Evolutionary conservation across 1,140 invertebrate species (phyloP), one percentile per base, ranked within the genome.

Genomic region (Marisa cornuarietis): DNA sequence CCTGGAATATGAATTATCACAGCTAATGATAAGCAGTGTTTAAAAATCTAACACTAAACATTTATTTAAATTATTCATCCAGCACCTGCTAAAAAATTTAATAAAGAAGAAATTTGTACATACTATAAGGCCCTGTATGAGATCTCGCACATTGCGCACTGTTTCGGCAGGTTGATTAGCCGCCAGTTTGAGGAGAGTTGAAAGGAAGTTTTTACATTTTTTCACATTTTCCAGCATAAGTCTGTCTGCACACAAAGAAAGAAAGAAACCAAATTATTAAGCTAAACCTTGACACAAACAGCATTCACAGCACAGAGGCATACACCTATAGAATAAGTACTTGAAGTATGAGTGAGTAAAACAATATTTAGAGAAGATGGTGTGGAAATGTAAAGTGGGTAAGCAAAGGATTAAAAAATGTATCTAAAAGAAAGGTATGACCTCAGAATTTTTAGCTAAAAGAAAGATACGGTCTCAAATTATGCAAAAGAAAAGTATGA

Each of bases 121-220:
- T 88, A 92, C 92, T 85, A 99, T 97, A 84, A 99, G 92, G 87
- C 98, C 97, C 92, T 99, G 98, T 85, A 99, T 99, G 51, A 99
- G 93, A 84, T 95, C 96, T 86, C 96, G 93, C 61, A 99, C 97
- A 93, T 97, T 99, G 84, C 94, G 94, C 88, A 98, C 96, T 66
- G 98, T 97, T 73, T 95, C 93, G 91, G 95, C 95, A 79, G 97
- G 96, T 93, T 99, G 96, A 92, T 96, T 95, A 92, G 95, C 96
- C 82, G 97, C 98, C 88, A 99, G 92, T 90, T 98, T 96, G 86
- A 99, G 94, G 83, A 99, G 93, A 91, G 98, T 99, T 76, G 97
- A 96, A 90, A 99, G 93, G 92, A 99, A 99, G 93, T 98, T 99
- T 89, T 98, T 96, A 93, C 98, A 99, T 93, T 99, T 99, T 92